Evolutionary conservation across 2,113 vertebrate genomes (phyloP).

Genomic region (Lepisosteus osseus): DNA sequence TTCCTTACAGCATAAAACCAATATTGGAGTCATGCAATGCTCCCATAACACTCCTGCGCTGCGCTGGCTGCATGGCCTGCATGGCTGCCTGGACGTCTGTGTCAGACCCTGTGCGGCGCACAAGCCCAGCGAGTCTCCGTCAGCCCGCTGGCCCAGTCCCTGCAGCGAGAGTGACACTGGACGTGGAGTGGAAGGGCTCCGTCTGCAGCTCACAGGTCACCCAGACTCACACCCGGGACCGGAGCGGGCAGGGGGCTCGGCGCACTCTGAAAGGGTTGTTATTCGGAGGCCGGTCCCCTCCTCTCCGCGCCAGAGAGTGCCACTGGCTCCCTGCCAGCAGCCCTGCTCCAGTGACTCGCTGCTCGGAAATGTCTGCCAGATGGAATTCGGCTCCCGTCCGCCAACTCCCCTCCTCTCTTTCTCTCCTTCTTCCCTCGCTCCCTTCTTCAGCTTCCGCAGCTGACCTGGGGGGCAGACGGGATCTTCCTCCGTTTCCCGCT

Average conservation of each 20-base stretch:
- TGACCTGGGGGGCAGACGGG: no score
- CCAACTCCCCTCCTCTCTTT: not conserved
- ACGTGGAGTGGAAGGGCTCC: not conserved
- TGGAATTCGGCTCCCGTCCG: conserved; percentile 24
- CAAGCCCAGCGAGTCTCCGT: not conserved
- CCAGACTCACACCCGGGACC: not conserved
- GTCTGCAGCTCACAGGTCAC: conserved; percentile 3
- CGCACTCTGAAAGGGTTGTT: not conserved
- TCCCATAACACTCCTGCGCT: no score
- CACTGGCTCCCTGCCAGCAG: conserved; percentile 18
- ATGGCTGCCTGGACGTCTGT: no score
- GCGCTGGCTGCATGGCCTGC: no score
- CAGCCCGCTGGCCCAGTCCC: not conserved
- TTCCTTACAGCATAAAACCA: not conserved
- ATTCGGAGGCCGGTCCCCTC: conserved; percentile 8
- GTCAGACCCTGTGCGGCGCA: no score
- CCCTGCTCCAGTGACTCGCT: conserved; percentile 24
- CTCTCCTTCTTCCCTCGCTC: not conserved
- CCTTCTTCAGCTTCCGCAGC: not conserved
- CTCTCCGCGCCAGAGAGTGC: conserved; percentile 13
- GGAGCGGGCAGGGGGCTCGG: not conserved
- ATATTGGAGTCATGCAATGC: no score
- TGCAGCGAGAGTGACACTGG: not conserved
- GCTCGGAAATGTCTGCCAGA: conserved; percentile 30
- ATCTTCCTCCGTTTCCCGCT: no score